Conservation (phyloP, 2,888 invertebrate species). For the Nomada ruficornis region DNA sequence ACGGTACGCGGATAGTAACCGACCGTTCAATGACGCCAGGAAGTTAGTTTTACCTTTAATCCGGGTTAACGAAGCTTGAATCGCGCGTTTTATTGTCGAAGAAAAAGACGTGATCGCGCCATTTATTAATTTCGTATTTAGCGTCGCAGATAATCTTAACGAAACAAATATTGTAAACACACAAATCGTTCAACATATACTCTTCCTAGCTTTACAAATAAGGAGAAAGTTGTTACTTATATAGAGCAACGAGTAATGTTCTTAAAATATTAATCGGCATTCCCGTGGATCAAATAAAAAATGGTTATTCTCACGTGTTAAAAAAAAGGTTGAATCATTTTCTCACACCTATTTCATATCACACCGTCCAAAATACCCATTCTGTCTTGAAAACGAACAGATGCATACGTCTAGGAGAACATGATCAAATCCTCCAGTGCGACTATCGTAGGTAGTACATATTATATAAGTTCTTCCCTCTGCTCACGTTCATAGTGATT, state of each 20-base stretch:
- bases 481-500: slow-evolving; percentile 54
- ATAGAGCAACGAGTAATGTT: no score
- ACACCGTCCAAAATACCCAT: background rate
- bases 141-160: background rate
- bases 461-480: background rate
- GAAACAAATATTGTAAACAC: no score
- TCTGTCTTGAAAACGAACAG: background rate
- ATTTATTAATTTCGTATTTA: slow-evolving; percentile 20
- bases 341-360: background rate
- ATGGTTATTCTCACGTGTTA: no score
- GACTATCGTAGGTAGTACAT: slow-evolving; percentile 10
- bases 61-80: slow-evolving; percentile 32
- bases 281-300: no score
- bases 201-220: no score
- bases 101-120: slow-evolving; percentile 24
- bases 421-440: slow-evolving; percentile 28
- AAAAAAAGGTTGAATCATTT: no score
- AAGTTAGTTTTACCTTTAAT: slow-evolving; percentile 40
- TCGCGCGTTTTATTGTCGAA: slow-evolving; percentile 1
- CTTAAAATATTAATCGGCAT: no score
- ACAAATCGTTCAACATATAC: no score
- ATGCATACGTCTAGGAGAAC: background rate
- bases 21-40: slow-evolving; percentile 18
- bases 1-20: slow-evolving; percentile 25
- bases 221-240: no score